Percentiles rank a stretch among this genome's conserved stretches.
Conservation (phyloP, 2,888 invertebrate genomes). For the Thecocarcelia acutangulata region DNA sequence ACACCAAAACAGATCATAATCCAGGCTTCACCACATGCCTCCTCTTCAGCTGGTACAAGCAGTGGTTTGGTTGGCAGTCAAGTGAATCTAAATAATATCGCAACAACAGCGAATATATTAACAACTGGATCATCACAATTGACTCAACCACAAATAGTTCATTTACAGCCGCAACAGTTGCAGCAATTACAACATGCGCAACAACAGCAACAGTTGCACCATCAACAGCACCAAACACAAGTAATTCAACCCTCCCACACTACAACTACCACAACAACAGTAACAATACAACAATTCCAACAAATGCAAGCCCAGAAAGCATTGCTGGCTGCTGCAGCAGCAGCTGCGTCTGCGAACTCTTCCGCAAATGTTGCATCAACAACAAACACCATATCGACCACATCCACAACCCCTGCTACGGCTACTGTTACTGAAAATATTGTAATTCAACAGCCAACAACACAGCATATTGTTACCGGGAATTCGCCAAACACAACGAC, state of each 20-base stretch:
- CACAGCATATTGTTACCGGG: slow-evolving; percentile 69
- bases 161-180: slow-evolving; percentile 70
- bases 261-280: slow-evolving; percentile 75
- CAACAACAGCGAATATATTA: slow-evolving; percentile 54
- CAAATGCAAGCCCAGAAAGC: slow-evolving; percentile 78
- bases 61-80: slow-evolving; percentile 41
- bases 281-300: slow-evolving; percentile 79
- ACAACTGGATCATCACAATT: slow-evolving; percentile 65
- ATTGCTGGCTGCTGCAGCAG: slow-evolving; percentile 68
- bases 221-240: slow-evolving; percentile 67
- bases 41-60: slow-evolving; percentile 34
- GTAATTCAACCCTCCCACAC: slow-evolving; percentile 57
- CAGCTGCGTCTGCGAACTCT: slow-evolving; percentile 68
- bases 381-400: slow-evolving; percentile 70
- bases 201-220: slow-evolving; percentile 65
- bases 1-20: slow-evolving; percentile 77
- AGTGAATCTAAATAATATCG: slow-evolving; percentile 52
- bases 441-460: slow-evolving; percentile 74
- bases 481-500: slow-evolving; percentile 51
- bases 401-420: slow-evolving; percentile 67
- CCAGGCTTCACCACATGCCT: slow-evolving; percentile 66
- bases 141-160: slow-evolving; percentile 71
- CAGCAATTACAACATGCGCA: slow-evolving; percentile 71
- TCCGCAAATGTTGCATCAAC: slow-evolving; percentile 63
- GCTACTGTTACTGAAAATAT: slow-evolving; percentile 77